Evolutionary conservation across 2,888 invertebrate species (phyloP), one percentile per base, ranked within the genome.

Genomic region (Eupeodes luniger): DNA sequence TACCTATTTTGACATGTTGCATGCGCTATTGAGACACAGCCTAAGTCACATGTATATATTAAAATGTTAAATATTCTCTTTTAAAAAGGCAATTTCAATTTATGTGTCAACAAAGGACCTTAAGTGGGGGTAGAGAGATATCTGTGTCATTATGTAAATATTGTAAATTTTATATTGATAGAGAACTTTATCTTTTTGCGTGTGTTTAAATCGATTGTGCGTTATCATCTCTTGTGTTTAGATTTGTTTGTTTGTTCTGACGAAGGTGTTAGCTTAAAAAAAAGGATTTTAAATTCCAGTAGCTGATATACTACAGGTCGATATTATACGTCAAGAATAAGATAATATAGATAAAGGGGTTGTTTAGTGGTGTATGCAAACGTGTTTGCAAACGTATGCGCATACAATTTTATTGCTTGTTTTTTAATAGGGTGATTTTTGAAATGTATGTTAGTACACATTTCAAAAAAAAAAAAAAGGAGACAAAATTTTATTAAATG

Each of bases 111-210:
- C 59, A 78, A 51, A 47, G n/a, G 51, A 59, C 14, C 14, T 16
- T 4, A 36, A 7, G 44, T 19, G n/a, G 14, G 6, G 16, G 16
- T 40, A 16, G 27, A 47, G 11, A 14, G 59, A 59, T 55, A 74
- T 80, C 62, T 69, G 36, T 64, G 51, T 12, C 64, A 59, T 40
- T 40, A 53, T 16, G 69, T 59, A 59, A 69, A 75, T 62, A 75
- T 87, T 82, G 75, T 82, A 82, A 75, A 79, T 86, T 82, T 78
- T 16, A 19, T 55, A 27, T 61, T 19, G 19, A 19, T 19, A 19
- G 19, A 40, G n/a, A 34, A 75, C n/a, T 81, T 74, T 81, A 81
- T 78, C 74, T 64, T 74, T 77, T 70, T 72, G 69, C 74, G 70
- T 34, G 49, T 55, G 66, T 59, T 27, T 59, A 76, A 66, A 69